Percentiles rank a stretch among this genome's conserved stretches.
Conservation (phyloP, 2,113 vertebrate species). For the Dascyllus trimaculatus region DNA sequence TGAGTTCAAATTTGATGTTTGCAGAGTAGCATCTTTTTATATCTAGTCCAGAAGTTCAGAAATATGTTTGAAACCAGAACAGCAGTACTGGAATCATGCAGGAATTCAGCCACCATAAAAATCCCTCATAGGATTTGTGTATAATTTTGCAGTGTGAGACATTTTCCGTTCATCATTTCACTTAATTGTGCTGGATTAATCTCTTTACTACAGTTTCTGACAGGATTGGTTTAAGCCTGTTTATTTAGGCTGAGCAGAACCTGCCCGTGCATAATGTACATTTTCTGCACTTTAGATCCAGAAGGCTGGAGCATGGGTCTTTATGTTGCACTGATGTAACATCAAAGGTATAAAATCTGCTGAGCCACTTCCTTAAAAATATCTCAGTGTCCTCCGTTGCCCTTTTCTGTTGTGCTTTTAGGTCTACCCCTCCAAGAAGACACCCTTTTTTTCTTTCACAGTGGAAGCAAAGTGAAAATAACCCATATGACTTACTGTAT, state of each 20-base stretch:
- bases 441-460: background rate
- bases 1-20: background rate
- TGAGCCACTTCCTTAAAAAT: conserved; percentile 25
- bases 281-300: conserved; percentile 42
- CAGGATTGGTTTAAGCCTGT: conserved; percentile 63
- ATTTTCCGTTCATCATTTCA: conserved; percentile 24
- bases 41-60: background rate
- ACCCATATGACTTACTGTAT: conserved; percentile 65
- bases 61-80: background rate
- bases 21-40: background rate
- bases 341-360: conserved; percentile 24
- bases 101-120: no score
- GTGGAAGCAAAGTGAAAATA: conserved; percentile 30
- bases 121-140: conserved; percentile 13
- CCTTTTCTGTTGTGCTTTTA: background rate
- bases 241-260: conserved; percentile 58
- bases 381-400: conserved; percentile 14
- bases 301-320: conserved; percentile 20
- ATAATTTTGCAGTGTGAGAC: background rate
- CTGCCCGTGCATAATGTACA: conserved; percentile 51
- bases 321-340: conserved; percentile 21
- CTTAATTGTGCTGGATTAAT: conserved; percentile 29
- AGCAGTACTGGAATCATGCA: background rate
- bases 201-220: conserved; percentile 37
- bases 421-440: background rate